A percentile compares a stretch with the other conserved stretches of the same genome.
Evolutionary conservation across 2,888 invertebrate genomes (phyloP).

Genomic region (Tridacna crocea): DNA sequence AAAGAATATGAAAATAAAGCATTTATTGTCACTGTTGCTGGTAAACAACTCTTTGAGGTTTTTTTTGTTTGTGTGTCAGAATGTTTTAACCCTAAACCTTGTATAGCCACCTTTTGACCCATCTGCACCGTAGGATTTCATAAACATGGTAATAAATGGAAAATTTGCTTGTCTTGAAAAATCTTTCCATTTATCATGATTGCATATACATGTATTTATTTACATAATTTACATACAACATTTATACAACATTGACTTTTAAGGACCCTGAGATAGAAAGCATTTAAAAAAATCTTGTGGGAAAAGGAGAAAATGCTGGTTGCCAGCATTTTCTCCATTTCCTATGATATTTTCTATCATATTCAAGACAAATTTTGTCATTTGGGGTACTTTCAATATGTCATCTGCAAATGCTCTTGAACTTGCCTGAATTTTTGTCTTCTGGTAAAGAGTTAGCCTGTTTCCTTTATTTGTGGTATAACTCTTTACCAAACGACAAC

Average conservation of each 20-base stretch:
- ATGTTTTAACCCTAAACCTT: too few species aligned
- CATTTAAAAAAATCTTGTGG: neutral
- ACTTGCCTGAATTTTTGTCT: neutral
- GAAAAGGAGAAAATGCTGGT: neutral
- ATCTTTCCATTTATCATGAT: too few species aligned
- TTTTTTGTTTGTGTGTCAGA: neutral
- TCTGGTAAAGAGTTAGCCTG: neutral
- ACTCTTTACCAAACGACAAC: too few species aligned
- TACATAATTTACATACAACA: constrained; percentile 1
- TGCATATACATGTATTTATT: too few species aligned
- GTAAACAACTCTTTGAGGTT: constrained; percentile 5
- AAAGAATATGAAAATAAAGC: neutral
- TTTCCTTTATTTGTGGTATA: neutral
- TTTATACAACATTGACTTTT: neutral
- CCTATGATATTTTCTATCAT: constrained; percentile 2
- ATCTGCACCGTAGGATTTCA: too few species aligned
- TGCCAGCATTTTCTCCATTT: constrained; percentile 7
- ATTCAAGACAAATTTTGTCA: neutral
- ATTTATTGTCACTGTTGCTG: constrained; percentile 17
- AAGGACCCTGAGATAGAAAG: too few species aligned
- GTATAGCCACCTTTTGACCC: neutral
- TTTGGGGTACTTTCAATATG: neutral
- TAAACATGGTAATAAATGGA: too few species aligned
- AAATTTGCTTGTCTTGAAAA: too few species aligned
- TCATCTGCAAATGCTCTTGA: neutral